Base-by-base conservation (phyloP, 2,797 vertebrate genomes). In the Acomys russatus region DNA sequence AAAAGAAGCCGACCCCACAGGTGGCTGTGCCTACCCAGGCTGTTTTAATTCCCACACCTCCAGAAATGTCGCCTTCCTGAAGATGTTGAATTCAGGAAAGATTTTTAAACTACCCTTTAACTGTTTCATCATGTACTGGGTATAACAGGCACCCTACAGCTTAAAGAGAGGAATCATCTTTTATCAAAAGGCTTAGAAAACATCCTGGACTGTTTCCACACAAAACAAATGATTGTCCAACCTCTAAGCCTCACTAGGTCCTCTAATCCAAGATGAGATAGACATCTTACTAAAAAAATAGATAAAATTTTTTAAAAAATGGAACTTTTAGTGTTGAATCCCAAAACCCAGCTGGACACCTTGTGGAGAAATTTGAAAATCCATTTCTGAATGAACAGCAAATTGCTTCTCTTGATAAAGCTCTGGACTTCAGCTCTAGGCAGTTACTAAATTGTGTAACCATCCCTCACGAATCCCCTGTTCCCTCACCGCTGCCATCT, bases 191-290 rank as follows among this genome's bases (percentile, higher is more conserved):
- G 85, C 83, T 90, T 61, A 78, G 30, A 51, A 35, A 63, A 59
- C 77, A 66, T 74, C 18, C 68, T n/a, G 14, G 33, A 56, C 88
- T 56, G 0, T 84, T 77, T 93, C 77, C 49, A 51, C 15, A 71
- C 14, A 64, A 78, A 87, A 76, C 63, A 83, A 76, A 84, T 35
- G 35, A 71, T 44, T 51, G 25, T 82, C n/a, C 11, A 38, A 28
- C 63, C 78, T 63, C 35, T 38, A 28, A 17, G 28, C 76, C 49
- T 79, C 64, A 15, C 1, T 59, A 35, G 15, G n/a, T 78, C 84
- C 70, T 90, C 91, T 78, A 18, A 76, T 84, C 64, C 70, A 89
- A 78, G 66, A 66, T 71, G 64, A 97, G 18, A 70, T 63, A 54
- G 54, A 9, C 86, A 74, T 91, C 92, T 87, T 94, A 71, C 66